Conservation (phyloP, 2,797 vertebrate genomes). For the Brotula barbata region DNA sequence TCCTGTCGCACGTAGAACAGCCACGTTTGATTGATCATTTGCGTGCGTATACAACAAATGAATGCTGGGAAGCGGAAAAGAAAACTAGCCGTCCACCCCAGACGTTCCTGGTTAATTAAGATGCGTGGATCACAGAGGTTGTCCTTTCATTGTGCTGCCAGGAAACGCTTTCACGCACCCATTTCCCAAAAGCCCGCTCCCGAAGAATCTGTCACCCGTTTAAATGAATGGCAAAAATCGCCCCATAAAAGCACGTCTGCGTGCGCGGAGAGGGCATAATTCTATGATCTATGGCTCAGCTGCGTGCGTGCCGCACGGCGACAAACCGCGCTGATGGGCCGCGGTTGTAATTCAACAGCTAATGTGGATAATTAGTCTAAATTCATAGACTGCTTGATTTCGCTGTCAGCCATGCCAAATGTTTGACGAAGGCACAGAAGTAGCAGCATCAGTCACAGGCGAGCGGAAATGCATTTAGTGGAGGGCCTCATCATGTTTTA, state of each 20-base stretch:
- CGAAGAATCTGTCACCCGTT: slow-evolving; percentile 29
- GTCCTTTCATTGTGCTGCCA: slow-evolving; percentile 30
- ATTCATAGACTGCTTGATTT: slow-evolving; percentile 78
- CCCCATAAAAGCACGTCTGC: slow-evolving; percentile 31
- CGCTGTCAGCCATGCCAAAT: slow-evolving; percentile 74
- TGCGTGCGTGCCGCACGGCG: slow-evolving; percentile 57
- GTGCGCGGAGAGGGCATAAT: slow-evolving; percentile 42
- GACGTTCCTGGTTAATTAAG: slow-evolving; percentile 26
- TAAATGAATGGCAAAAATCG: slow-evolving; percentile 40
- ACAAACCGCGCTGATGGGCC: slow-evolving; percentile 64
- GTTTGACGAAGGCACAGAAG: slow-evolving; percentile 77
- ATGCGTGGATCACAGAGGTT: slow-evolving; percentile 22
- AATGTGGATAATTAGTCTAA: slow-evolving; percentile 81
- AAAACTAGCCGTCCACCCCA: slow-evolving; percentile 25
- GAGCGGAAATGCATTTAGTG: slow-evolving; percentile 80
- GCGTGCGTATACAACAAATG: slow-evolving; percentile 4
- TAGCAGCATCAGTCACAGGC: slow-evolving; percentile 81
- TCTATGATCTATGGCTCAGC: slow-evolving; percentile 70
- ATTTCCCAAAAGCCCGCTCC: slow-evolving; percentile 34
- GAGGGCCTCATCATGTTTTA: slow-evolving; percentile 82
- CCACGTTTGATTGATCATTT: not conserved
- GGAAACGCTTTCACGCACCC: slow-evolving; percentile 33
- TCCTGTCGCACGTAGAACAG: not conserved
- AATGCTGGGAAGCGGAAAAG: slow-evolving; percentile 7
- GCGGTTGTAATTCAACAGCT: slow-evolving; percentile 71